phyloP scores from a whole-genome alignment of 2,888 invertebrate genomes.

The Laothoe populi region DNA sequence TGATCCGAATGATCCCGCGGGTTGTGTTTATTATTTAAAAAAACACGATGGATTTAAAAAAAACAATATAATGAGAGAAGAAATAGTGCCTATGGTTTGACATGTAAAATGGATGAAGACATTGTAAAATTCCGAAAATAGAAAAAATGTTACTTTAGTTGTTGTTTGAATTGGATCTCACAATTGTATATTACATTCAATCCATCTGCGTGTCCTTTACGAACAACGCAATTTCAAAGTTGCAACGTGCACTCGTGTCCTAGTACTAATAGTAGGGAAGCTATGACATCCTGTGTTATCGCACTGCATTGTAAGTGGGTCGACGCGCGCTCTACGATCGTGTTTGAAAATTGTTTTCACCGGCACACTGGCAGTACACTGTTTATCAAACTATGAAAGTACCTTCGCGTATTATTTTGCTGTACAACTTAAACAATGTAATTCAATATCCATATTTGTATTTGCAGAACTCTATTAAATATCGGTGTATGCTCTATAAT shows the following conservation, averaged over 20 bases:
- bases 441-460: slow-evolving; percentile 21
- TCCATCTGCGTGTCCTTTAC: slow-evolving; percentile 10
- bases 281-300: slow-evolving; percentile 81
- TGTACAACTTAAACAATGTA: slow-evolving; percentile 25
- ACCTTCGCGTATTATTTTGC: slow-evolving; percentile 41
- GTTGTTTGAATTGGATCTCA: too few relatives aligned
- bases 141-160: too few relatives aligned
- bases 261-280: slow-evolving; percentile 56
- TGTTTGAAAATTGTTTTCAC: slow-evolving; percentile 81
- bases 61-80: too few relatives aligned
- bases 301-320: slow-evolving; percentile 65
- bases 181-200: slow-evolving; percentile 13
- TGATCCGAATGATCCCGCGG: too few relatives aligned
- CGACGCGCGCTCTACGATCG: slow-evolving; percentile 58
- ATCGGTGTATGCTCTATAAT: neutral
- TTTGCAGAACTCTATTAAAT: slow-evolving; percentile 1
- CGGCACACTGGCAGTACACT: slow-evolving; percentile 51
- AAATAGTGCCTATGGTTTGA: too few relatives aligned
- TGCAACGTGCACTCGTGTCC: slow-evolving; percentile 21
- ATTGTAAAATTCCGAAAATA: too few relatives aligned
- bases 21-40: too few relatives aligned
- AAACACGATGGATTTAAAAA: too few relatives aligned
- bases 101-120: too few relatives aligned
- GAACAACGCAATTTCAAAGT: slow-evolving; percentile 6
- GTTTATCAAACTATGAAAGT: slow-evolving; percentile 60